These are phyloP conservation scores for Chaetura pelagica DNA, from an alignment of 2,113 vertebrate species.

Conservation along the genomic window DNA sequence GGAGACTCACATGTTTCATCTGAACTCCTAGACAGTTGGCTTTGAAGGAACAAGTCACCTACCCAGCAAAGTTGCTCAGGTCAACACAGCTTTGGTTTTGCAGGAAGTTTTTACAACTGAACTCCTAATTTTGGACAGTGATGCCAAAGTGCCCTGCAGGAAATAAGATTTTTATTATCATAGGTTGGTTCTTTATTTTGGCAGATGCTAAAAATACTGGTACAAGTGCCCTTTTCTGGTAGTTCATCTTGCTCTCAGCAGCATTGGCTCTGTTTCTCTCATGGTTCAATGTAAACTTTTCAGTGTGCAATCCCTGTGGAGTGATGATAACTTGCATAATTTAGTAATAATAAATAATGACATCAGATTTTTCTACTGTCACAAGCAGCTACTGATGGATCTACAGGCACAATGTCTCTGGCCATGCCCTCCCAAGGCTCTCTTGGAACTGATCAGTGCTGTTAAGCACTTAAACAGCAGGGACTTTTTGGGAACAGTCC, in stretches of 20 bases:
- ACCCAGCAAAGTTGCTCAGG: neutral
- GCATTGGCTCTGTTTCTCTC: neutral
- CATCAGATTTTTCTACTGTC: neutral
- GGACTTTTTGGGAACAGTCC: conserved; percentile 54
- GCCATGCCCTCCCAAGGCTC: conserved; percentile 23
- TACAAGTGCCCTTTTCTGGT: neutral
- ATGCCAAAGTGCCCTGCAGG: neutral
- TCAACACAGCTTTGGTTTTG: neutral
- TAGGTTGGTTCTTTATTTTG: neutral
- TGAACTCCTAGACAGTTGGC: neutral
- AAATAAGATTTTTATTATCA: neutral
- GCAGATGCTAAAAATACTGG: neutral
- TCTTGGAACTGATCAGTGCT: conserved; percentile 32
- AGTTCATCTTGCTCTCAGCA: neutral
- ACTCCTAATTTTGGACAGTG: neutral
- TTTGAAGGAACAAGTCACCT: neutral
- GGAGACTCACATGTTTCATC: neutral
- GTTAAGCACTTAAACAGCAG: conserved; percentile 42
- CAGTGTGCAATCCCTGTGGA: neutral
- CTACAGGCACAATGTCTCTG: neutral
- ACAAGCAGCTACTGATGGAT: neutral
- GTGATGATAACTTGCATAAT: conserved; percentile 5
- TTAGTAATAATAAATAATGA: conserved; percentile 26
- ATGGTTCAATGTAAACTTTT: neutral
- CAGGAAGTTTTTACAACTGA: neutral